phyloP scores from a whole-genome alignment of 2,888 invertebrate species.

The Zygothrica quintamaculata region DNA sequence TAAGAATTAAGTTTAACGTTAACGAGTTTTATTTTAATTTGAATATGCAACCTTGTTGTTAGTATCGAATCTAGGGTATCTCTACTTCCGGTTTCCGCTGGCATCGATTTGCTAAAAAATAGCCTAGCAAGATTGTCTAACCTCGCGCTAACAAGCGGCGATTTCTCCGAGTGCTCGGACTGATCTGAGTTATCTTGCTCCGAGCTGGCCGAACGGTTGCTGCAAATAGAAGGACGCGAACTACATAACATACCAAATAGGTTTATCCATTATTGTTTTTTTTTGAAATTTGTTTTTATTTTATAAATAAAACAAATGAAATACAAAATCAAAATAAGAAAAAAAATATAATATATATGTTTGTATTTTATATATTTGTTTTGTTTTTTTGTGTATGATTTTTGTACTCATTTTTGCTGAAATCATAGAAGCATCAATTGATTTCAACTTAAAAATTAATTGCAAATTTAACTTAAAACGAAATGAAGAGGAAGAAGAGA shows the following conservation, averaged over 20 bases:
- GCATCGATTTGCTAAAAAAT: constrained; percentile 88
- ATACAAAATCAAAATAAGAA: constrained; percentile 34
- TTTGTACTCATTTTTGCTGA: constrained; percentile 13
- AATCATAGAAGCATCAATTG: constrained; percentile 54
- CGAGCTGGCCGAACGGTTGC: constrained; percentile 87
- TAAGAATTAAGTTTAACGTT: too few species aligned
- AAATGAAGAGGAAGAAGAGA: too few species aligned
- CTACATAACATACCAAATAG: not conserved
- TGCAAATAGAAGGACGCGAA: constrained; percentile 76
- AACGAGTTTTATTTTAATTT: constrained; percentile 52
- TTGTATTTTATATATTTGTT: too few species aligned
- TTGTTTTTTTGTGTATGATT: constrained; percentile 3
- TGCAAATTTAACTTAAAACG: constrained; percentile 15
- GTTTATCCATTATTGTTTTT: constrained; percentile 11
- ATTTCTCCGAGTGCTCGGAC: constrained; percentile 86
- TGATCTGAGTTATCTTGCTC: constrained; percentile 86
- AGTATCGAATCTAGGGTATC: constrained; percentile 85
- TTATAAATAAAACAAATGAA: too few species aligned
- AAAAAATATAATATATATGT: constrained; percentile 28
- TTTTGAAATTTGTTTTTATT: too few species aligned
- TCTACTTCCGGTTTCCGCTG: constrained; percentile 85
- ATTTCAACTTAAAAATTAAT: constrained; percentile 33
- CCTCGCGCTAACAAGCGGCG: constrained; percentile 89
- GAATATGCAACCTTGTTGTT: constrained; percentile 84
- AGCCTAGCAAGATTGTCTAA: constrained; percentile 91